Percentiles rank a stretch among this genome's conserved stretches.
Conservation (phyloP, 2,113 vertebrate species). For the Sminthopsis crassicaudata region DNA sequence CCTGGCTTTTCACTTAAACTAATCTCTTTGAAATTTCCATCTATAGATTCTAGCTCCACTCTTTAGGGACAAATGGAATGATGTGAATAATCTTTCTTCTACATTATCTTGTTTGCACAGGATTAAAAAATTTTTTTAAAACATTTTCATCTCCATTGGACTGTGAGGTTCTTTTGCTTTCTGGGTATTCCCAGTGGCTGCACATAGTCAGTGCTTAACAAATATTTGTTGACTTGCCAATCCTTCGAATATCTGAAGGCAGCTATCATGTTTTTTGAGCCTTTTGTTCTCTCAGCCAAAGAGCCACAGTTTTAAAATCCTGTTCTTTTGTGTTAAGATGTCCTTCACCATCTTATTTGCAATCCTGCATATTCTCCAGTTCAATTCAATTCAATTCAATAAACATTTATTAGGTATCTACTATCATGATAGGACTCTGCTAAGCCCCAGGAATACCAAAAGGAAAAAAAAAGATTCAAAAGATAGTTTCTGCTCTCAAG, state of each 20-base stretch:
- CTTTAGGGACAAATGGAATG: neutral
- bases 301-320: neutral
- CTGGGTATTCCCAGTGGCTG: neutral
- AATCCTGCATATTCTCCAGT: neutral
- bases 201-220: neutral
- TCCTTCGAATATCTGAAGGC: neutral
- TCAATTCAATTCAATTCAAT: neutral
- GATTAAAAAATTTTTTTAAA: neutral
- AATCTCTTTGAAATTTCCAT: neutral
- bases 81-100: neutral
- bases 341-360: neutral
- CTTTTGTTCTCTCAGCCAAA: neutral
- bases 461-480: too few species aligned
- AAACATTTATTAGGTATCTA: neutral
- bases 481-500: neutral
- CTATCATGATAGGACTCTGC: neutral
- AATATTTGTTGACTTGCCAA: neutral
- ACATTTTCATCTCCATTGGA: neutral
- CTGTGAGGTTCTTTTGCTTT: neutral
- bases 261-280: neutral
- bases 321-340: neutral
- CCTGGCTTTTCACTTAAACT: neutral
- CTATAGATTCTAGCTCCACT: neutral
- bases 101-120: neutral
- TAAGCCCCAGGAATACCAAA: neutral